phyloP scores from a whole-genome alignment of 1,140 invertebrate genomes.

The Leptinotarsa lineolata region DNA sequence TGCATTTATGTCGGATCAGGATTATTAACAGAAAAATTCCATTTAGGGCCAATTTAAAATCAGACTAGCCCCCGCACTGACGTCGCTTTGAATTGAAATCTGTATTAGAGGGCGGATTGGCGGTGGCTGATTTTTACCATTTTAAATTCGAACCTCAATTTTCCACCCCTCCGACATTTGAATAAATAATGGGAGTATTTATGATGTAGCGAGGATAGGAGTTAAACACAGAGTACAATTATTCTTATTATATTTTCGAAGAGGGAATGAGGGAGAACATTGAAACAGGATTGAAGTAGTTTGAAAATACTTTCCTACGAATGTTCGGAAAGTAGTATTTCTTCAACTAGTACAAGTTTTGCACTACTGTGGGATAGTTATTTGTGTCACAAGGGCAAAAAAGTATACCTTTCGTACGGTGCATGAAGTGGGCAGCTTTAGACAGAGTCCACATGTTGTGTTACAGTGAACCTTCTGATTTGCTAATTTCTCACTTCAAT shows the following conservation, averaged over 20 bases:
- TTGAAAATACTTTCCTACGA: too few species aligned
- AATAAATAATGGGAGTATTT: constrained; percentile 27
- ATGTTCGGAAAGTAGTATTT: too few species aligned
- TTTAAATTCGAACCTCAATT: constrained; percentile 19
- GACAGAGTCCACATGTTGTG: too few species aligned
- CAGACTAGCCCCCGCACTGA: background rate
- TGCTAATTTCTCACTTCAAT: too few species aligned
- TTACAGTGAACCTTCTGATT: too few species aligned
- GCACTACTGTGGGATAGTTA: too few species aligned
- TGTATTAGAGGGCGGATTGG: constrained; percentile 11
- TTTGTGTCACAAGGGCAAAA: too few species aligned
- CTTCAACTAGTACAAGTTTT: too few species aligned
- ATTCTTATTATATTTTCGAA: background rate
- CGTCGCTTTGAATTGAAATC: constrained; percentile 18
- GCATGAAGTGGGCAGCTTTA: too few species aligned
- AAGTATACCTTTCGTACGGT: too few species aligned
- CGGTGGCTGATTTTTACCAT: constrained; percentile 25
- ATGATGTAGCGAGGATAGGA: constrained; percentile 1
- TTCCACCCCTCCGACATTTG: constrained; percentile 17
- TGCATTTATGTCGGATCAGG: background rate
- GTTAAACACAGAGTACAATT: background rate
- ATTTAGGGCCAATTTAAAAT: constrained; percentile 20
- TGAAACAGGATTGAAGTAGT: too few species aligned
- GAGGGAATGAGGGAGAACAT: too few species aligned
- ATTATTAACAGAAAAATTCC: constrained; percentile 18